These are phyloP conservation scores for Hydroisotoma schaefferi DNA, from an alignment of 2,888 invertebrate species.

Conservation along the genomic window DNA sequence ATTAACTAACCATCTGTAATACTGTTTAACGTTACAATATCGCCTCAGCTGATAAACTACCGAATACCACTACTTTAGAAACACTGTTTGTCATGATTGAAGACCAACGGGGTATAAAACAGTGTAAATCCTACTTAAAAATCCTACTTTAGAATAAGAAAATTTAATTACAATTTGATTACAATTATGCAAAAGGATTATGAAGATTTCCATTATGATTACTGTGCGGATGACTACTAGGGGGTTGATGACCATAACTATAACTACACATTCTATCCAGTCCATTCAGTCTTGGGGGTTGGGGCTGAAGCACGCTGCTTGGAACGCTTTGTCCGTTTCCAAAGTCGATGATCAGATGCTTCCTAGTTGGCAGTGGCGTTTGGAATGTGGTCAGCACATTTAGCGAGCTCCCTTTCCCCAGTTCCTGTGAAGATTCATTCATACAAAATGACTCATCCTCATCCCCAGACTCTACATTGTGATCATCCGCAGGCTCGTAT, in stretches of 20 bases:
- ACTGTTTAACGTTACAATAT: too few relatives aligned
- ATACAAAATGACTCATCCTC: conserved; percentile 31
- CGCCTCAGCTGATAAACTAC: too few relatives aligned
- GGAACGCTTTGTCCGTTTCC: conserved; percentile 44
- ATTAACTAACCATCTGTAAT: not conserved
- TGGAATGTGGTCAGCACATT: conserved; percentile 48
- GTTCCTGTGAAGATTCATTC: conserved; percentile 29
- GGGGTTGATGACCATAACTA: conserved; percentile 24
- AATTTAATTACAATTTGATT: too few relatives aligned
- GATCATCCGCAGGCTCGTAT: too few relatives aligned
- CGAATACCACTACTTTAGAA: too few relatives aligned
- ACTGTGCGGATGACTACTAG: too few relatives aligned
- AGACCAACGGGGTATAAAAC: too few relatives aligned
- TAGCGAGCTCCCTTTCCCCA: conserved; percentile 43
- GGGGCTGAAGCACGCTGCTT: conserved; percentile 41
- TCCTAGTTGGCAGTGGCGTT: conserved; percentile 43
- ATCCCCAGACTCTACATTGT: conserved; percentile 1
- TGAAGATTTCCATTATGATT: conserved; percentile 33
- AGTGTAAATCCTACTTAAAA: too few relatives aligned
- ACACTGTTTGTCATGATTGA: too few relatives aligned
- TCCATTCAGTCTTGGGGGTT: conserved; percentile 19
- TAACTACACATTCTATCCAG: not conserved
- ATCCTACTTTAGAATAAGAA: too few relatives aligned
- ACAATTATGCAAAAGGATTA: conserved; percentile 41
- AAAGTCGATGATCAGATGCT: conserved; percentile 46